Base-by-base conservation (phyloP, 2,888 invertebrate genomes). In the Melanophora roralis region DNA sequence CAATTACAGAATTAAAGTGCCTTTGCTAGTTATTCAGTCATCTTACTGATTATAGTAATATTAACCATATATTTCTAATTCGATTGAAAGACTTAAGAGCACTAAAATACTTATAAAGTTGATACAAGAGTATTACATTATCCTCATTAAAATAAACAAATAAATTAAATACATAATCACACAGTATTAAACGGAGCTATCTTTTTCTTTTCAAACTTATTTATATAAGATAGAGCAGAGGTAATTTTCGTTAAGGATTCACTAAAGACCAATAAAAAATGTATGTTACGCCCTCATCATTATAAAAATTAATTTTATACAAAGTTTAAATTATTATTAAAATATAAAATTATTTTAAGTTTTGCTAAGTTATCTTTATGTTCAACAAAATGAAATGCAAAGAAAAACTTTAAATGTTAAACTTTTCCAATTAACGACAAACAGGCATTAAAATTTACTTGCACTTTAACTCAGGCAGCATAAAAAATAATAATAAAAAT, bases 361-460 rank as follows among this genome's bases (percentile, higher is more conserved):
- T 53, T 53, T 19, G n/a, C n/a, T n/a, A n/a, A n/a, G n/a, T n/a
- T n/a, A n/a, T n/a, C n/a, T n/a, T n/a, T n/a, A n/a, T n/a, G n/a
- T n/a, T n/a, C n/a, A 8, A 5, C 5, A 4, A 0, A 23, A 27
- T 36, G 9, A 36, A 3, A 8, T 14, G 1, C 9, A 40, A 38
- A 36, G 38, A 38, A 32, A 21, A 53, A 53, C 40, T 62, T 43
- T 32, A 73, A 78, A 65, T 57, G 51, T 64, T 60, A 71, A 79
- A 79, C 69, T 79, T 79, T 79, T 79, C 74, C 69, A 75, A 79
- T 79, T 79, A 79, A 75, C 60, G 78, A 60, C 51, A 75, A 79
- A 75, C 51, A 75, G 47, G 51, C 69, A 69, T 69, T 65, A 69
- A 65, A 53, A 45, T 51, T 21, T 43, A 38, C 32, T 40, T 47